Conservation (phyloP, 1,140 invertebrate species). For the Trissolcus basalis region DNA sequence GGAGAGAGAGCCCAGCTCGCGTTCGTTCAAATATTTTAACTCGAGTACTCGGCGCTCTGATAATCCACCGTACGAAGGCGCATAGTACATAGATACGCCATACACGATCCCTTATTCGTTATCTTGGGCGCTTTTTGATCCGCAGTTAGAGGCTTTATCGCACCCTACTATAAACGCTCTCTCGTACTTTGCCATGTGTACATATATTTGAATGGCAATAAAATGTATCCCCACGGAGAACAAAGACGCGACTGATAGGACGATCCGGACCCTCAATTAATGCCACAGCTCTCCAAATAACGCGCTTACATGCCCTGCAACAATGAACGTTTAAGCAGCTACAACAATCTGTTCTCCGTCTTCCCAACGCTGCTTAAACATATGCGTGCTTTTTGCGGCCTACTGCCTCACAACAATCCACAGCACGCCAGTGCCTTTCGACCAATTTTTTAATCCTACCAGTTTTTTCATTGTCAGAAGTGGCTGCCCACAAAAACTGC, state of each 20-base stretch:
- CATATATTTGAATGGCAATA: slow-evolving; percentile 55
- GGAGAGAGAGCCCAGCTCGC: slow-evolving; percentile 26
- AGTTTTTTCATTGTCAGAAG: slow-evolving; percentile 24
- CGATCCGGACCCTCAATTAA: slow-evolving; percentile 54
- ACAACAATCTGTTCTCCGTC: slow-evolving; percentile 52
- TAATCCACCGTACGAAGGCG: slow-evolving; percentile 43
- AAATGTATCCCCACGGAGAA: slow-evolving; percentile 56
- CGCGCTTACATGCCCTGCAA: slow-evolving; percentile 47
- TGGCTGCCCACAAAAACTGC: slow-evolving; percentile 10
- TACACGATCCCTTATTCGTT: slow-evolving; percentile 53
- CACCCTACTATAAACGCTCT: slow-evolving; percentile 51
- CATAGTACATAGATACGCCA: slow-evolving; percentile 43
- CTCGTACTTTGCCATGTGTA: slow-evolving; percentile 47
- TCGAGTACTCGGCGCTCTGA: slow-evolving; percentile 49
- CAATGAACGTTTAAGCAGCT: slow-evolving; percentile 49
- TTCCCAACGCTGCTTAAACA: slow-evolving; percentile 36
- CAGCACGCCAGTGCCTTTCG: slow-evolving; percentile 24
- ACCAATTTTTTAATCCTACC: slow-evolving; percentile 4
- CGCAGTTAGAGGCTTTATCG: slow-evolving; percentile 55
- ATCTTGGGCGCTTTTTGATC: slow-evolving; percentile 57
- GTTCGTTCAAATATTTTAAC: slow-evolving; percentile 56
- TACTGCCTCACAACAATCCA: slow-evolving; percentile 39
- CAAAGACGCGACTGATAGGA: slow-evolving; percentile 56
- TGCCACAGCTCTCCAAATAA: slow-evolving; percentile 48
- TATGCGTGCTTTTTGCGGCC: slow-evolving; percentile 45